Percentiles rank a stretch among this genome's conserved stretches.
Conservation (phyloP, 2,113 vertebrate species). For the Pavo muticus region DNA sequence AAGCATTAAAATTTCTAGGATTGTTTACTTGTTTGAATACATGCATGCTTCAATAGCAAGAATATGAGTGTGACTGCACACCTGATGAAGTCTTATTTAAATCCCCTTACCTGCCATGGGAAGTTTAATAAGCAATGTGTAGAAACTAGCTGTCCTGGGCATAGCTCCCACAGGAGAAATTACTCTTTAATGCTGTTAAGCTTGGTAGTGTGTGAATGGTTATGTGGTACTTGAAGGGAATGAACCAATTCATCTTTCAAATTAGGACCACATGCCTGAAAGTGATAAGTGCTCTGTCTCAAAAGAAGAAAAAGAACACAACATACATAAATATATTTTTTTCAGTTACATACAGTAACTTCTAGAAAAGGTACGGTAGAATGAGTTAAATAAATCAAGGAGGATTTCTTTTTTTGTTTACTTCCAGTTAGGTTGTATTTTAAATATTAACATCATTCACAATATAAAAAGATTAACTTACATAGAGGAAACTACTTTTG, state of each 20-base stretch:
- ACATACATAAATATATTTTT: neutral
- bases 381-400: neutral
- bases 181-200: constrained; percentile 71
- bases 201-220: constrained; percentile 71
- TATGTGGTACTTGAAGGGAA: constrained; percentile 72
- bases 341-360: constrained; percentile 24
- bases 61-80: neutral
- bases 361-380: neutral
- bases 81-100: constrained; percentile 54
- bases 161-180: constrained; percentile 74
- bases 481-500: neutral
- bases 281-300: constrained; percentile 54
- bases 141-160: constrained; percentile 27
- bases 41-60: constrained; percentile 34
- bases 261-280: constrained; percentile 60
- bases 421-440: neutral
- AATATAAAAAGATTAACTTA: neutral
- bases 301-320: neutral
- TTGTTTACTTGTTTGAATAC: constrained; percentile 12
- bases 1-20: neutral
- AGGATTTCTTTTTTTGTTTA: neutral
- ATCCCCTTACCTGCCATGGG: constrained; percentile 60
- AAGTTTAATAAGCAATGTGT: constrained; percentile 52
- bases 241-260: constrained; percentile 69
- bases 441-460: neutral